Percentiles rank a stretch among this genome's conserved stretches.
phyloP scores from a whole-genome alignment of 2,888 invertebrate species.

The Caenorhabditis auriculariae region DNA sequence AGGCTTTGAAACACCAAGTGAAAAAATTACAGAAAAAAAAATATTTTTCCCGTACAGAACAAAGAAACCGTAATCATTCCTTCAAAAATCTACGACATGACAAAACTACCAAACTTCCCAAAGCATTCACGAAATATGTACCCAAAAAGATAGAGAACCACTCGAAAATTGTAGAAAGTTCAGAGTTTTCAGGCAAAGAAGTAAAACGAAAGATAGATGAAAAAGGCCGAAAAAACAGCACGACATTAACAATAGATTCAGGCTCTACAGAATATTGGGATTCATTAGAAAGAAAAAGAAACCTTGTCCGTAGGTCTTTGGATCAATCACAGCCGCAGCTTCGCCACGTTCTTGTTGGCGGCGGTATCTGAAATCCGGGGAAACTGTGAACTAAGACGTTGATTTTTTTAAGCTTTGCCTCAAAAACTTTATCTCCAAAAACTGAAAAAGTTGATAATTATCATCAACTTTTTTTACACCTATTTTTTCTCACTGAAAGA shows the following conservation, averaged over 20 bases:
- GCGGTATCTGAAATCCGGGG: conserved; percentile 34
- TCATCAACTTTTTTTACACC: neutral
- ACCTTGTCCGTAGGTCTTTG: conserved; percentile 59
- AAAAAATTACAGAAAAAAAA: too few relatives aligned
- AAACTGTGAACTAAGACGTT: neutral
- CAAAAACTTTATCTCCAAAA: too few relatives aligned
- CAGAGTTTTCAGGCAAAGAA: neutral
- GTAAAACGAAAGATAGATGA: too few relatives aligned
- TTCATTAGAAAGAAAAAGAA: neutral
- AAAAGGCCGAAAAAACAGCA: too few relatives aligned
- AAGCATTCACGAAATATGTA: neutral
- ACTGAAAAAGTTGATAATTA: neutral
- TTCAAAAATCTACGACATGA: neutral
- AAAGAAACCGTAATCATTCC: conserved; percentile 15
- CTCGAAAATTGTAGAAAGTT: neutral
- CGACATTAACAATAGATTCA: too few relatives aligned
- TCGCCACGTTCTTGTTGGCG: conserved; percentile 40
- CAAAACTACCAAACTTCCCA: neutral
- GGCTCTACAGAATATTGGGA: too few relatives aligned
- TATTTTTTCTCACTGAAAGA: too few relatives aligned
- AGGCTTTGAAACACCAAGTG: too few relatives aligned
- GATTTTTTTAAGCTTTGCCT: too few relatives aligned
- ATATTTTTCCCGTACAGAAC: too few relatives aligned
- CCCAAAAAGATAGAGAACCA: too few relatives aligned
- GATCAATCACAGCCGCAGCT: conserved; percentile 28